Evolutionary conservation across 2,113 vertebrate genomes (phyloP).

Genomic region (Numenius arquata): DNA sequence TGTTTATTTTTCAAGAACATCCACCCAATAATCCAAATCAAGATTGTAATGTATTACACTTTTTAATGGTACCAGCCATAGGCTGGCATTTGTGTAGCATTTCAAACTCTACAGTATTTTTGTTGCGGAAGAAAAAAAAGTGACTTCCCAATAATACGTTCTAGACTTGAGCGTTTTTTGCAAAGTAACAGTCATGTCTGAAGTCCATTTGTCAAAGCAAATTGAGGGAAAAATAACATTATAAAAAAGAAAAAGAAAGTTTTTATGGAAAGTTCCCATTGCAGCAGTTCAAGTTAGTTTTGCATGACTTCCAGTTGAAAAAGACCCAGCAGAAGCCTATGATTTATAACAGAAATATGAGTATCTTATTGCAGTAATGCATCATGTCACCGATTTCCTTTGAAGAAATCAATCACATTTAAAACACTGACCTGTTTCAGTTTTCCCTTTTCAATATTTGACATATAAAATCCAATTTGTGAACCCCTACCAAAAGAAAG

Average conservation of each 20-base stretch:
- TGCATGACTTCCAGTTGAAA: slow-evolving; percentile 43
- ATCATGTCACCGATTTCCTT: slow-evolving; percentile 76
- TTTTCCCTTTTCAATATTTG: slow-evolving; percentile 71
- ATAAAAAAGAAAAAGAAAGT: background rate
- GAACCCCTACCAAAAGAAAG: slow-evolving; percentile 59
- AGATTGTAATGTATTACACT: background rate
- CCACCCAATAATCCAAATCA: background rate
- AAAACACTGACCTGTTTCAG: slow-evolving; percentile 70
- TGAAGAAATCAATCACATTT: slow-evolving; percentile 75
- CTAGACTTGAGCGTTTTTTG: background rate
- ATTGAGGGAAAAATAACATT: slow-evolving; percentile 26
- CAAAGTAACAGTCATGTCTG: background rate
- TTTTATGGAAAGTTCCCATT: slow-evolving; percentile 27
- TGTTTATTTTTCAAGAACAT: background rate
- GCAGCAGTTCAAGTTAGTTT: slow-evolving; percentile 29
- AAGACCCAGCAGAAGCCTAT: slow-evolving; percentile 44
- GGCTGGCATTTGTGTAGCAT: background rate
- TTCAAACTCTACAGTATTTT: background rate
- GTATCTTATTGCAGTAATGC: slow-evolving; percentile 79
- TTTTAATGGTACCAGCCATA: background rate
- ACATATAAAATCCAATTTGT: slow-evolving; percentile 75
- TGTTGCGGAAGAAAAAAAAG: too few species aligned
- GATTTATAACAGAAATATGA: slow-evolving; percentile 79
- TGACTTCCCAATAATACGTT: background rate
- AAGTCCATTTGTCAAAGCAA: slow-evolving; percentile 42